A percentile compares a stretch with the other conserved stretches of the same genome.
Conservation (phyloP, 2,888 invertebrate species). For the Zygaena filipendulae region DNA sequence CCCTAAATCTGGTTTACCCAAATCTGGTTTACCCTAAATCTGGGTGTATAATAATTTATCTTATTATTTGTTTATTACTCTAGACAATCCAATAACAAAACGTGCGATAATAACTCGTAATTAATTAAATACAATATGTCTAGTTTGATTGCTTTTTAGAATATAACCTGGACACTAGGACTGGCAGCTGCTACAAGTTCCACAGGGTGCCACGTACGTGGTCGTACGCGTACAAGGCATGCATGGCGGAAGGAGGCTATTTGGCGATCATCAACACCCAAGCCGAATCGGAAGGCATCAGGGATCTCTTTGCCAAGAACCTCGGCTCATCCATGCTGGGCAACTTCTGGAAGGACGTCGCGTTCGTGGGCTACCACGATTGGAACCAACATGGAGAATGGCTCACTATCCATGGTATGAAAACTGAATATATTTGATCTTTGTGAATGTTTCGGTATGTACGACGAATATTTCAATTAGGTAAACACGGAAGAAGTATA, state of each 20-base stretch:
- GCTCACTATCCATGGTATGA: conserved; percentile 19
- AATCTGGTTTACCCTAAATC: too few species aligned
- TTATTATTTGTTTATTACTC: too few species aligned
- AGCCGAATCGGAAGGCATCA: conserved; percentile 18
- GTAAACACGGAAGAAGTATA: too few species aligned
- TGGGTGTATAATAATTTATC: too few species aligned
- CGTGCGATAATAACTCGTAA: too few species aligned
- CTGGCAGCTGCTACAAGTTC: conserved; percentile 37
- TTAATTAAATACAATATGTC: too few species aligned
- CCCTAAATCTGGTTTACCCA: too few species aligned
- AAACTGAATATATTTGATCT: too few species aligned
- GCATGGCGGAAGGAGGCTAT: conserved; percentile 32
- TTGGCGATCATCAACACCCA: conserved; percentile 33
- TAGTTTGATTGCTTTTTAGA: conserved; percentile 18
- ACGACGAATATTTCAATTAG: too few species aligned
- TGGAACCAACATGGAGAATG: conserved; percentile 22
- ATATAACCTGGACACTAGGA: conserved; percentile 24
- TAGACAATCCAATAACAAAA: too few species aligned
- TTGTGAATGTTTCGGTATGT: too few species aligned
- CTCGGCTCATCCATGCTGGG: conserved; percentile 18
- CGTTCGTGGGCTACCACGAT: conserved; percentile 21
- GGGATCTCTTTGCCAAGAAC: conserved; percentile 19
- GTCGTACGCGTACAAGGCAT: conserved; percentile 30
- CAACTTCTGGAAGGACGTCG: conserved; percentile 20
- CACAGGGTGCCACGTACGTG: conserved; percentile 27